Conservation (phyloP, 2,888 invertebrate species). For the Drosophila tanythrix region DNA sequence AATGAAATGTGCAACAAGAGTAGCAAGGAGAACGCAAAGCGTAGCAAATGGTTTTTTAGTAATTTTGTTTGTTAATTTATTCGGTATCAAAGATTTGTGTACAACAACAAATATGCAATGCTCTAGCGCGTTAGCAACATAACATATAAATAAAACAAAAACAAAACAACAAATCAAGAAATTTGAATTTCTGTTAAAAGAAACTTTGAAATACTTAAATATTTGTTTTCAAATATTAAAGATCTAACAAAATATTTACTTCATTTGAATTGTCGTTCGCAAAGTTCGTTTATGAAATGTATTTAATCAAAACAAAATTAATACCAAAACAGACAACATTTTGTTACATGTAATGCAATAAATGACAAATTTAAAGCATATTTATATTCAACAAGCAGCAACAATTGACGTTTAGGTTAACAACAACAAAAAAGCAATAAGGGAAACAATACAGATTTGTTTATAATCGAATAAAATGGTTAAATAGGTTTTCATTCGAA, state of each 20-base stretch:
- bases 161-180: conserved; percentile 33
- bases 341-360: conserved; percentile 12
- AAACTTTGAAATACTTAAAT: conserved; percentile 28
- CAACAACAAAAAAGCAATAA: conserved; percentile 48
- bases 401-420: conserved; percentile 41
- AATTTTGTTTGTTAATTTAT: conserved; percentile 71
- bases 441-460: conserved; percentile 40
- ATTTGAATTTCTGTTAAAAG: conserved; percentile 28
- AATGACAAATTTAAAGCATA: conserved; percentile 17
- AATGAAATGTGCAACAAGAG: conserved; percentile 60
- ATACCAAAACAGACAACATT: conserved; percentile 9
- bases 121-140: conserved; percentile 66
- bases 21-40: conserved; percentile 45
- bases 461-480: conserved; percentile 10
- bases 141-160: conserved; percentile 14
- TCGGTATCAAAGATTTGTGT: conserved; percentile 68
- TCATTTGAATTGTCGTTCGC: conserved; percentile 27
- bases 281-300: conserved; percentile 24
- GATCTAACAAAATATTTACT: conserved; percentile 22
- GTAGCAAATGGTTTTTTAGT: conserved; percentile 68
- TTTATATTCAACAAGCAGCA: conserved; percentile 13
- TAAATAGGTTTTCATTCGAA: conserved; percentile 47
- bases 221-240: conserved; percentile 28
- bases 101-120: conserved; percentile 51
- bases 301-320: conserved; percentile 5